Percentiles rank a stretch among this genome's conserved stretches.
Evolutionary conservation across 2,888 invertebrate species (phyloP).

Genomic region (Smittia aterrima): DNA sequence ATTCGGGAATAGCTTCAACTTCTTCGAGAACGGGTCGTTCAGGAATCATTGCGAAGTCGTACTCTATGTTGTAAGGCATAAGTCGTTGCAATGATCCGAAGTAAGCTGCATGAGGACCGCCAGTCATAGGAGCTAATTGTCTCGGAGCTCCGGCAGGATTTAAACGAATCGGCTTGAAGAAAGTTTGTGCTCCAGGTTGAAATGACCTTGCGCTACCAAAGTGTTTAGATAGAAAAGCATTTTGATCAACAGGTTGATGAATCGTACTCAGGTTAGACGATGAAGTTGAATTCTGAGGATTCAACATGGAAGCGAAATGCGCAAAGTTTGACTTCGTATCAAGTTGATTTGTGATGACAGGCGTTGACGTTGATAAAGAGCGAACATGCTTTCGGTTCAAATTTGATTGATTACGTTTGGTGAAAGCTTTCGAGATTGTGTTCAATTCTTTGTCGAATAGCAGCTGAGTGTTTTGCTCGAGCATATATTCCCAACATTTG

Average conservation of each 20-base stretch:
- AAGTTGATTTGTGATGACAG: constrained; percentile 56
- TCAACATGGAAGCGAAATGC: constrained; percentile 51
- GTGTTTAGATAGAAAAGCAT: constrained; percentile 67
- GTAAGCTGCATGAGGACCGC: constrained; percentile 83
- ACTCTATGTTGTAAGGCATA: constrained; percentile 81
- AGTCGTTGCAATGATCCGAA: constrained; percentile 80
- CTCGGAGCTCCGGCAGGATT: constrained; percentile 60
- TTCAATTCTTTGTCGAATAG: constrained; percentile 85
- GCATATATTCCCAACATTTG: constrained; percentile 91
- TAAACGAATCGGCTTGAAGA: constrained; percentile 59
- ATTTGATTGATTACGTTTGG: constrained; percentile 51
- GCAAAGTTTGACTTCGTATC: constrained; percentile 41
- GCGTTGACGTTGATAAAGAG: constrained; percentile 68
- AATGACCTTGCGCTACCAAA: constrained; percentile 80
- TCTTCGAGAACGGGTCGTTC: constrained; percentile 63
- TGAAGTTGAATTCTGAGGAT: constrained; percentile 50
- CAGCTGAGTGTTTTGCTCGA: constrained; percentile 85
- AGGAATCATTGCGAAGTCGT: constrained; percentile 79
- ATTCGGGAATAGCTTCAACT: constrained; percentile 69
- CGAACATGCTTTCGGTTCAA: constrained; percentile 54
- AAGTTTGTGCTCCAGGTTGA: constrained; percentile 58
- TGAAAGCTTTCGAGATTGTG: constrained; percentile 66
- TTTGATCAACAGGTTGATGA: constrained; percentile 46
- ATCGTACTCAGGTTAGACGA: constrained; percentile 46
- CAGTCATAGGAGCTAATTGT: constrained; percentile 54